A percentile compares a stretch with the other conserved stretches of the same genome.
These are phyloP conservation scores for Nemapogon koenigi DNA, from an alignment of 2,888 invertebrate species.

Conservation along the genomic window DNA sequence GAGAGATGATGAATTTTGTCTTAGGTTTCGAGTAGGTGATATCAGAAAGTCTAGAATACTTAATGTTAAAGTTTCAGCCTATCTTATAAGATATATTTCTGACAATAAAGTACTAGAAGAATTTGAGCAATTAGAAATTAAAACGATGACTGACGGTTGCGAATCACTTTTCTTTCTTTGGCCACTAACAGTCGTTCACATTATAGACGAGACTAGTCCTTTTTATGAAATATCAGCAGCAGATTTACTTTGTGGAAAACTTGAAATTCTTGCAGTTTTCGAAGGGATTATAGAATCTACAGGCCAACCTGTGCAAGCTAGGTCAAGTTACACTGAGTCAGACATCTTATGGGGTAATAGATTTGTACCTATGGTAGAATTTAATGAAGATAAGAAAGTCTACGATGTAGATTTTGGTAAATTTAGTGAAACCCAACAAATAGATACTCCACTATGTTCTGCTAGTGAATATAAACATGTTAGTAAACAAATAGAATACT, in stretches of 20 bases:
- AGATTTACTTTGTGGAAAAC: slow-evolving; percentile 83
- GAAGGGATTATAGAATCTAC: slow-evolving; percentile 93
- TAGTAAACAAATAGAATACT: no score
- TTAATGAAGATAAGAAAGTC: slow-evolving; percentile 71
- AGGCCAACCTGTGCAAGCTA: slow-evolving; percentile 80
- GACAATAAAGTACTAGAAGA: slow-evolving; percentile 78
- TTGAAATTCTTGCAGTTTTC: slow-evolving; percentile 86
- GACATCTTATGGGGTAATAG: slow-evolving; percentile 90
- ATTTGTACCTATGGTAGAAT: slow-evolving; percentile 80
- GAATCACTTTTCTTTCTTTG: slow-evolving; percentile 94
- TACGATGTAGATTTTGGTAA: slow-evolving; percentile 89
- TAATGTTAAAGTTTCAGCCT: slow-evolving; percentile 86
- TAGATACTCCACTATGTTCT: slow-evolving; percentile 88
- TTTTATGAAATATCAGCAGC: slow-evolving; percentile 88
- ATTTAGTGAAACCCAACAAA: slow-evolving; percentile 82
- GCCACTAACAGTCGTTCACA: slow-evolving; percentile 93
- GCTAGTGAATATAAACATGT: slow-evolving; percentile 68
- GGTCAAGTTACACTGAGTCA: slow-evolving; percentile 79
- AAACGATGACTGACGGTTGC: slow-evolving; percentile 80
- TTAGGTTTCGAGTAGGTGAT: slow-evolving; percentile 94
- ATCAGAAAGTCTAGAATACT: slow-evolving; percentile 95
- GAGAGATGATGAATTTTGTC: slow-evolving; percentile 82
- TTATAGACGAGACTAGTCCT: slow-evolving; percentile 85
- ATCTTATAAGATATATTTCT: slow-evolving; percentile 79
- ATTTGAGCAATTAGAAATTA: slow-evolving; percentile 83